Conservation (phyloP, 2,888 invertebrate genomes). For the Boloria euphrosyne region DNA sequence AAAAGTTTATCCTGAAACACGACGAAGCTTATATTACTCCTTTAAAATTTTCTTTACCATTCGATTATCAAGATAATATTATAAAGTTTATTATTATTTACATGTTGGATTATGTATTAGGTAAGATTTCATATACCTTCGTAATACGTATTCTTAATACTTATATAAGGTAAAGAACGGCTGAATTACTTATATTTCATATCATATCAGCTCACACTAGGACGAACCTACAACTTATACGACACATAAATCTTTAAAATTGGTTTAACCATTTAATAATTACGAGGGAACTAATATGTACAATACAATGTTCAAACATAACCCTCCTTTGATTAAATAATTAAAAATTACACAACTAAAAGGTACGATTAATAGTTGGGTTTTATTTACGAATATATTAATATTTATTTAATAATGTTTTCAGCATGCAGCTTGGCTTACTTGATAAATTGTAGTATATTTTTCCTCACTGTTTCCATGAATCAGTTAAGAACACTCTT, state of each 20-base stretch:
- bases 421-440: conserved; percentile 34
- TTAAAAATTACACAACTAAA: too few species aligned
- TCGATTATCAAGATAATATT: conserved; percentile 37
- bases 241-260: too few species aligned
- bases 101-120: conserved; percentile 23
- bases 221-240: too few species aligned
- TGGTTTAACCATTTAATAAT: too few species aligned
- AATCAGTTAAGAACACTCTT: conserved; percentile 40
- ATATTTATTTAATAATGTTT: neutral
- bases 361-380: too few species aligned
- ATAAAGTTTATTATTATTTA: conserved; percentile 33
- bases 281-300: too few species aligned
- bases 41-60: conserved; percentile 34
- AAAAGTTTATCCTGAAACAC: conserved; percentile 28
- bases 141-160: neutral
- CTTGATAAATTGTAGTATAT: conserved; percentile 35
- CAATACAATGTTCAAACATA: too few species aligned
- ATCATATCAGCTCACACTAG: too few species aligned
- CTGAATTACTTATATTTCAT: too few species aligned
- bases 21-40: conserved; percentile 23
- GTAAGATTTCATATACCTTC: conserved; percentile 21
- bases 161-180: neutral
- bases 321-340: too few species aligned
- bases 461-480: conserved; percentile 39
- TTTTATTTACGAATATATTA: neutral